Base-by-base conservation (phyloP, 92 coral and sea anemone species). In the Epizoanthus ramosus region DNA sequence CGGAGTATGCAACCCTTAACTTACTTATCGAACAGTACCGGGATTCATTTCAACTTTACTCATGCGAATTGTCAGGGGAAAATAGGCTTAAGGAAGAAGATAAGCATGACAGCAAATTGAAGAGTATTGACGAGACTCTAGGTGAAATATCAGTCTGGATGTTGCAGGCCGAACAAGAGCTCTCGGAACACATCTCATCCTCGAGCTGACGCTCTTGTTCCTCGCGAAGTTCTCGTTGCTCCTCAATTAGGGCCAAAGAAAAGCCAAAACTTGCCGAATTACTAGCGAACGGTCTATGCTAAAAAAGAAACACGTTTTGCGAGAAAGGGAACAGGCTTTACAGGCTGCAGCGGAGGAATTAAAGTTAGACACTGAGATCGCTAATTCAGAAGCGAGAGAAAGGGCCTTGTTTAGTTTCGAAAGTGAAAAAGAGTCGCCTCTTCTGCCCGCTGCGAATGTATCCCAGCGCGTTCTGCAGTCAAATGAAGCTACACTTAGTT, bases 291-390 rank as follows among this genome's bases (percentile, higher is more conserved):
- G 50, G 31, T 39, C 65, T 16, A n/a, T 80, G 74, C 75, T 80
- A 8, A 80, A 80, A 66, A 53, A 24, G 9, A 80, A 47, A 23
- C 76, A 72, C 9, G 76, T 37, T 8, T 41, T 65, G 35, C 28
- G 73, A n/a, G n/a, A n/a, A n/a, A n/a, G n/a, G n/a, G n/a, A n/a
- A n/a, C n/a, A n/a, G n/a, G n/a, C n/a, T n/a, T n/a, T n/a, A n/a
- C n/a, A n/a, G 6, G 57, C 61, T 0, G 75, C 85, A 8, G 14
- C 45, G 13, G 85, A 67, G 10, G 64, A 80, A 23, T 45, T 80
- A 39, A 68, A 14, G n/a, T 23, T 83, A 52, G 87, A 83, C 0
- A 83, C 63, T 2, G 87, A 84, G 50, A 61, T 84, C 19, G 87
- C 71, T 0, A 84, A 83, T 1, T 59, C 87, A 5, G 80, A 70